Base-by-base conservation (phyloP, 2,797 vertebrate genomes). In the Bryconaethiops microstoma region DNA sequence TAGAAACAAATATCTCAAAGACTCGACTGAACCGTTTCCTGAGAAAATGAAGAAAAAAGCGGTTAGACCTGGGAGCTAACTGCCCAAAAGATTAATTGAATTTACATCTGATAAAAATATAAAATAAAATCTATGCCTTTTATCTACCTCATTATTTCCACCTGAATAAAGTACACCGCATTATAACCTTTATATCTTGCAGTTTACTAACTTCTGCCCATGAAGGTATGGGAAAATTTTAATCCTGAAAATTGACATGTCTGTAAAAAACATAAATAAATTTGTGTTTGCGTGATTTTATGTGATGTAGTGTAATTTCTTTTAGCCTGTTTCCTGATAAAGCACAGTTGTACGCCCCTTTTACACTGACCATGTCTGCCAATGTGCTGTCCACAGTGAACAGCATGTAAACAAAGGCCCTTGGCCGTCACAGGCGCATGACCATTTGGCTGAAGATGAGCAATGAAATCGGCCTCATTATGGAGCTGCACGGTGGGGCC, bases 391-490 rank as follows among this genome's bases (percentile, higher is more conserved):
- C 69, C 78, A 55, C 29, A n/a, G 48, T 63, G 67, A 76, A 70
- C 48, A 55, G 29, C 68, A 48, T 71, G 68, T 50, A 76, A 81
- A 87, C 93, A 93, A 93, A 92, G 87, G 90, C 90, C 89, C 92
- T 90, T 90, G 90, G 88, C 89, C 91, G 91, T 93, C 88, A 89
- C 71, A 90, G 80, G 88, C 59, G 72, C n/a, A 72, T n/a, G 70
- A 84, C 88, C 91, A 90, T 91, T 92, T 91, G 91, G 9, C 86
- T 90, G 92, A 89, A 59, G 91, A 88, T 89, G 89, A 87, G 85
- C 89, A 86, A 92, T 92, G 93, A 95, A 95, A 95, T 93, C 91
- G 89, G 86, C 91, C 86, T 91, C 89, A 94, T 95, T 93, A 92
- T 93, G 89, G 92, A 82, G 91, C 86, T 86, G 92, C 86, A 91